A percentile compares a stretch with the other conserved stretches of the same genome.
phyloP scores from a whole-genome alignment of 2,797 vertebrate species.

The Lacerta viridis region DNA sequence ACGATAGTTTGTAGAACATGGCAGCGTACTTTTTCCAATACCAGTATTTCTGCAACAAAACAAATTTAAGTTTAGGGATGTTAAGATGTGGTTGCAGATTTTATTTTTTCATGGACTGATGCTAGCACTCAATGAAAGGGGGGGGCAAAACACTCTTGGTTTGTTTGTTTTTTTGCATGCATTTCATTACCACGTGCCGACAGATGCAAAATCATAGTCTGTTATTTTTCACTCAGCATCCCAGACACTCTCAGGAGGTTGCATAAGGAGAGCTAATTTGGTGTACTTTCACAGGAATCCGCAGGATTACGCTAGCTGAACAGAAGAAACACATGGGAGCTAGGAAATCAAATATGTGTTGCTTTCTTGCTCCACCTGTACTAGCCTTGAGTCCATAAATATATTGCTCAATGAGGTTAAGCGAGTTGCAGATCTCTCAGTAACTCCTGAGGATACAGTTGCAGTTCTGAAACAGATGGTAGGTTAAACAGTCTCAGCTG shows the following conservation, averaged over 20 bases:
- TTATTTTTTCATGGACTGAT: constrained; percentile 33
- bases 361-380: constrained; percentile 30
- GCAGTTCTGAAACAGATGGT: constrained; percentile 63
- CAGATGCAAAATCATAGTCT: neutral
- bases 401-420: constrained; percentile 33
- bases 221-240: neutral
- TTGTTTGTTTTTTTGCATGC: constrained; percentile 7
- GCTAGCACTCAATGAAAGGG: constrained; percentile 18
- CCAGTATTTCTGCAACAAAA: constrained; percentile 35
- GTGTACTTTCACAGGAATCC: constrained; percentile 44
- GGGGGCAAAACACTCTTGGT: neutral
- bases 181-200: neutral
- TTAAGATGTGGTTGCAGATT: constrained; percentile 46
- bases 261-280: constrained; percentile 24
- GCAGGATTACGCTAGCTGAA: neutral
- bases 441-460: constrained; percentile 50
- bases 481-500: constrained; percentile 74
- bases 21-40: constrained; percentile 15
- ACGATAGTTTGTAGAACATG: constrained; percentile 12
- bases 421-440: constrained; percentile 26
- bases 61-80: constrained; percentile 34
- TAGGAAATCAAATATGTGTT: constrained; percentile 36
- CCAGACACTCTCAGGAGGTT: neutral
- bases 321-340: constrained; percentile 17
- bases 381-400: constrained; percentile 22